Base-by-base conservation (phyloP, 37 sponge, comb jelly and placozoan genomes). In the Mnemiopsis leidyi region DNA sequence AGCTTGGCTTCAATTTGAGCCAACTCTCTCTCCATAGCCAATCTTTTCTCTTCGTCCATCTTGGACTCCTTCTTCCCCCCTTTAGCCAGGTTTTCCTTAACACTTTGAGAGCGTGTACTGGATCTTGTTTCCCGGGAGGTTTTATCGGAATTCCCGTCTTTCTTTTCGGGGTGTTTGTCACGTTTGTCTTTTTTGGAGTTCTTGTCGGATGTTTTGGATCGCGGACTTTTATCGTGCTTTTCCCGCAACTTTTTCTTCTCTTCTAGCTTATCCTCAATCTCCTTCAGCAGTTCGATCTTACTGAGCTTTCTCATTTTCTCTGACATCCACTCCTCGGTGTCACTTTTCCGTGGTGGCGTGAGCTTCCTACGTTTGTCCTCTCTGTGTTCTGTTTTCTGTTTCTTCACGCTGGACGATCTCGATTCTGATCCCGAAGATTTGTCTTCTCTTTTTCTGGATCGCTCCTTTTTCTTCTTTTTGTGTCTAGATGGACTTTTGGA, bases 201-300 rank as follows among this genome's bases (percentile, higher is more conserved):
- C n/a, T 71, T 71, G 9, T 28, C 30, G n/a, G 29, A 29, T 13
- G 21, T 71, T 48, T 48, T 48, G 61, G 61, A 13, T 48, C 13
- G 5, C 61, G 61, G 61, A 48, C 61, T 48, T 29, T 71, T 18
- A 3, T 71, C 73, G 7, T 71, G 9, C 3, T 71, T 13, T 25
- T 71, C 73, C n/a, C 30, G 25, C 82, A 35, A 23, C 23, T 30
- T 82, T 23, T 34, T 82, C 82, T 82, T 82, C 36, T 82, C 82
- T 34, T 82, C 82, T 30, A 82, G 9, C 82, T 82, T 82, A 13
- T 82, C 82, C 36, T 82, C 82, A 36, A 82, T 82, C 82, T 82
- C 82, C 7, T 82, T 82, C 36, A 82, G 32, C 82, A 82, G 23
- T 30, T 82, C 82, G 2, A 36, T 34, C 38, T 82, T 82, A 30